A percentile compares a stretch with the other conserved stretches of the same genome.
Conservation (phyloP, 2,888 invertebrate genomes). For the Galerucella pusilla region DNA sequence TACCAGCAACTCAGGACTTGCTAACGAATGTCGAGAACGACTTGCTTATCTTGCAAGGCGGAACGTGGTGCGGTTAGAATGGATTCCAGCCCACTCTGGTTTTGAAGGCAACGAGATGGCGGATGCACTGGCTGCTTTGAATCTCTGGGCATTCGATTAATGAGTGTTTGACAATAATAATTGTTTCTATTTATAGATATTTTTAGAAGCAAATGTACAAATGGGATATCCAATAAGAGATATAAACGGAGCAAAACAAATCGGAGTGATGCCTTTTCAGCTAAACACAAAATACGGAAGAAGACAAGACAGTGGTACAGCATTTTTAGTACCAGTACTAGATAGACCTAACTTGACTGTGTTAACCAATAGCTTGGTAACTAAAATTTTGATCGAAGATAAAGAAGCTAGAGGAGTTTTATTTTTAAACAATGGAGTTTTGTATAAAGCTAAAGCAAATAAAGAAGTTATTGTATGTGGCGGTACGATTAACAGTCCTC, state of each 20-base stretch:
- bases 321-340: constrained; percentile 77
- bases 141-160: too few species aligned
- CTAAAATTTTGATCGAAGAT: constrained; percentile 69
- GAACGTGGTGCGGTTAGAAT: too few species aligned
- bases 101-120: too few species aligned
- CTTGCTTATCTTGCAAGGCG: too few species aligned
- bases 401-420: constrained; percentile 75
- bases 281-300: constrained; percentile 76
- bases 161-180: neutral
- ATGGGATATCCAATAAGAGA: constrained; percentile 76
- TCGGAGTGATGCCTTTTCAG: constrained; percentile 76
- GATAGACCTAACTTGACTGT: constrained; percentile 75
- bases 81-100: too few species aligned
- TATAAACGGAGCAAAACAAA: constrained; percentile 72
- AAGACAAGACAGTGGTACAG: constrained; percentile 80
- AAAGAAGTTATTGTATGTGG: constrained; percentile 84
- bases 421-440: constrained; percentile 71
- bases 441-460: constrained; percentile 68
- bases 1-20: too few species aligned
- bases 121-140: too few species aligned
- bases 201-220: constrained; percentile 61
- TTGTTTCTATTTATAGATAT: constrained; percentile 24
- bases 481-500: constrained; percentile 84
- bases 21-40: too few species aligned
- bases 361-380: constrained; percentile 75